Evolutionary conservation across 1,140 invertebrate genomes (phyloP).

Genomic region (Macrotrachela quadricornifera): DNA sequence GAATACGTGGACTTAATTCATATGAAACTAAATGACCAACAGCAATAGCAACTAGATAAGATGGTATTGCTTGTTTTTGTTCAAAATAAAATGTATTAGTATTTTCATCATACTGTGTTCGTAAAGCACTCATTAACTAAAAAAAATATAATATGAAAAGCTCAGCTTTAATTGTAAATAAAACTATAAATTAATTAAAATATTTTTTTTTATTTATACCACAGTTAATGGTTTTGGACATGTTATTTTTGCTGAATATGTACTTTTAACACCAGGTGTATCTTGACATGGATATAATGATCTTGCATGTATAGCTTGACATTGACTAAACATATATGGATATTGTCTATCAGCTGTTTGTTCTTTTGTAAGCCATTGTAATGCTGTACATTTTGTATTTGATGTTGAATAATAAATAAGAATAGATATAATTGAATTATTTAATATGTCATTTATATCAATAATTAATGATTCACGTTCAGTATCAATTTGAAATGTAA

Average conservation of each 20-base stretch:
- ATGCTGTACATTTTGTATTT: conserved; percentile 36
- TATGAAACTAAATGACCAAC: conserved; percentile 54
- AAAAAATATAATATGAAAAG: no score
- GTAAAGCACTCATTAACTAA: conserved; percentile 11
- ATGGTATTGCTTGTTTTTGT: conserved; percentile 41
- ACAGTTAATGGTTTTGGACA: conserved; percentile 39
- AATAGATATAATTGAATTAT: no score
- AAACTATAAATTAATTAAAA: no score
- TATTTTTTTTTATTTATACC: conserved; percentile 23
- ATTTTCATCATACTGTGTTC: conserved; percentile 13
- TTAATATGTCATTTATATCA: no score
- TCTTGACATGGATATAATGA: conserved; percentile 79
- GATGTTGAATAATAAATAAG: neutral
- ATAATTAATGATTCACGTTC: no score
- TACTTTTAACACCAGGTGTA: conserved; percentile 66
- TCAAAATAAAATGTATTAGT: conserved; percentile 39
- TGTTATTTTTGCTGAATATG: conserved; percentile 55
- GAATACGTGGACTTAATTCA: conserved; percentile 50
- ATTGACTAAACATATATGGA: conserved; percentile 77
- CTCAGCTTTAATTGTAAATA: no score
- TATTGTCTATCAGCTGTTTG: conserved; percentile 65
- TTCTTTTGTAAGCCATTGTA: conserved; percentile 65
- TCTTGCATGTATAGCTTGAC: conserved; percentile 61
- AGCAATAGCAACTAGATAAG: conserved; percentile 55
- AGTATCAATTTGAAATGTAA: no score